Base-by-base conservation (phyloP, 2,797 vertebrate species). In the Chaunax sp. region DNA sequence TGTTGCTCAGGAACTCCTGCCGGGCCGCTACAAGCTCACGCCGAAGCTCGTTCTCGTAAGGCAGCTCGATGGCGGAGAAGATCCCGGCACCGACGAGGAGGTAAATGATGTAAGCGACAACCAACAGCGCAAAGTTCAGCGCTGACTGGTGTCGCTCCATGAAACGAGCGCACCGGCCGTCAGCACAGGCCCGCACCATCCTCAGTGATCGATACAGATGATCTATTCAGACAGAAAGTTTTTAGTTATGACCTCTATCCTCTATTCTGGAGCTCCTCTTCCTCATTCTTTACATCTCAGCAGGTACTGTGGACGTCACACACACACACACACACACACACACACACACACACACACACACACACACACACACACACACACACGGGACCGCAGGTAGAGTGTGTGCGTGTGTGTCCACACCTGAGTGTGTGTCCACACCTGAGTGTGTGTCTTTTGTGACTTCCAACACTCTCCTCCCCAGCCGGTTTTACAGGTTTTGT, bases 11-110 rank as follows among this genome's bases (percentile, higher is more conserved):
- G 86, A 98, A 98, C 63, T 94, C 93, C 59, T 75, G 83, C 69
- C 94, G 95, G 41, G 92, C 89, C 67, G 81, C 88, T 56, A 66
- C 59, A 81, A 98, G 93, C 83, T 97, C 92, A 64, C 84, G 79
- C 13, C 96, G 95, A 30, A 98, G 95, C 47, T 90, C 86, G 22
- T 89, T 81, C 83, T 98, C 97, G 78, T 96, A 96, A 0, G 97
- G 97, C 81, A 95, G 89, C 91, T 98, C 97, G 78, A 98, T 94
- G 53, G 94, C 93, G 28, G 96, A 97, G 93, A 98, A 98, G 68
- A 98, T 93, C 47, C 95, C 93, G 40, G 97, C 97, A 10, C 97
- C 97, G 71, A 96, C 77, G 1, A 96, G 20, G 52, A 98, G 87
- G 88, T 97, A 98, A 0, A 95, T 69, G 66, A 93, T 53, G 87